phyloP scores from a whole-genome alignment of 2,113 vertebrate genomes.

The Oophaga pumilio region DNA sequence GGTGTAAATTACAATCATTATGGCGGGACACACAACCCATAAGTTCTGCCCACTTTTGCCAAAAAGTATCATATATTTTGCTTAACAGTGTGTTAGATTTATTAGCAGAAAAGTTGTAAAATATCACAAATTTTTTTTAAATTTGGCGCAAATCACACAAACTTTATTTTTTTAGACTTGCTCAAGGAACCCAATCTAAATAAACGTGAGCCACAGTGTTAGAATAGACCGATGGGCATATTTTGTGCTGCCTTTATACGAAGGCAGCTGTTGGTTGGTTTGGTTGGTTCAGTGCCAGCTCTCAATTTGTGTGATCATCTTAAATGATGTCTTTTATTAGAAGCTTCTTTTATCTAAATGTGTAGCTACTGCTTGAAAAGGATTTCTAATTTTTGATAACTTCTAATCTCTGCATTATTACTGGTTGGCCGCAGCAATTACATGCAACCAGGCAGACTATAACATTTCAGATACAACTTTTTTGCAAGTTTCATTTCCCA shows the following conservation, averaged over 20 bases:
- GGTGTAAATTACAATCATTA: too few relatives aligned
- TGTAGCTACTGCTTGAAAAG: background rate
- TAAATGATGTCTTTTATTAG: background rate
- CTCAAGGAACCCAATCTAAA: too few relatives aligned
- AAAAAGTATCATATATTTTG: too few relatives aligned
- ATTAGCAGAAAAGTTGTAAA: too few relatives aligned
- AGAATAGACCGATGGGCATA: background rate
- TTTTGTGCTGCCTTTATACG: conserved; percentile 9
- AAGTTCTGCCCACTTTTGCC: too few relatives aligned
- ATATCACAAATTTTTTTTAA: too few relatives aligned
- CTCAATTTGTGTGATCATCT: background rate
- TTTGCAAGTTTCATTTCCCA: background rate
- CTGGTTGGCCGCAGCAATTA: background rate
- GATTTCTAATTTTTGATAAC: background rate
- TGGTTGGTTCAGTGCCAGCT: background rate
- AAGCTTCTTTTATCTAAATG: conserved; percentile 3
- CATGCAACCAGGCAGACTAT: background rate
- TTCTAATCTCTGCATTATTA: background rate
- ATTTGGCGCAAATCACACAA: too few relatives aligned
- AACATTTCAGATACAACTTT: background rate
- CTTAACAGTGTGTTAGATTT: too few relatives aligned
- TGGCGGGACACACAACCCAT: too few relatives aligned
- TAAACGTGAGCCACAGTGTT: background rate
- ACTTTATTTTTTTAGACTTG: too few relatives aligned
- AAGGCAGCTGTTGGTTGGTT: conserved; percentile 9